Conservation (phyloP, 2,113 vertebrate genomes). For the Rousettus leschenaultii region DNA sequence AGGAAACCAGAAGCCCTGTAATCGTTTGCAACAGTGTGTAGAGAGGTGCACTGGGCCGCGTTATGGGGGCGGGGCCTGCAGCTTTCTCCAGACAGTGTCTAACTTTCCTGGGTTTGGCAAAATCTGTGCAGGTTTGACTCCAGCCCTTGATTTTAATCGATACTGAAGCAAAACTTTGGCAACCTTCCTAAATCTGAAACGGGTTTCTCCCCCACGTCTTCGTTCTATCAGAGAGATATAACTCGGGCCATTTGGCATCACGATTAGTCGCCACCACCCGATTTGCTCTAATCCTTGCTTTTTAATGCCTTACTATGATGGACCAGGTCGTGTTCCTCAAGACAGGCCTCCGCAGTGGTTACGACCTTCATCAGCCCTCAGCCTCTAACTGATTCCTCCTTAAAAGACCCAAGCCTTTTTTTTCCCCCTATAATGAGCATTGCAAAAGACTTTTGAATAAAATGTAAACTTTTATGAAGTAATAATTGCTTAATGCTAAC, state of each 20-base stretch:
- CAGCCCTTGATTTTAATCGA: neutral
- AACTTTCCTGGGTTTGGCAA: neutral
- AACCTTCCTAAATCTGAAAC: neutral
- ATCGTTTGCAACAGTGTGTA: neutral
- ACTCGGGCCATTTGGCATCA: neutral
- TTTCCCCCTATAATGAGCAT: neutral
- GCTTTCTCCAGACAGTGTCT: neutral
- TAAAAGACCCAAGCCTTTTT: neutral
- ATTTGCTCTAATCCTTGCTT: neutral
- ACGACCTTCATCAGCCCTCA: neutral
- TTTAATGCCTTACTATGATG: neutral
- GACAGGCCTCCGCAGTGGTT: neutral
- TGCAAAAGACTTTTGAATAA: neutral
- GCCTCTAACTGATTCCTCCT: neutral
- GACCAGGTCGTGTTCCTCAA: neutral
- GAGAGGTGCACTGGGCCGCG: neutral
- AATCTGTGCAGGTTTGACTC: neutral
- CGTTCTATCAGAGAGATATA: neutral
- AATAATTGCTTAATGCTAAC: neutral
- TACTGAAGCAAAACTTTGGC: neutral
- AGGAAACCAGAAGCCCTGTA: neutral
- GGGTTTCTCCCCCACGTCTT: neutral
- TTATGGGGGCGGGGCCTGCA: neutral
- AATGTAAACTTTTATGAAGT: neutral
- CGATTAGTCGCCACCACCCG: neutral